Base-by-base conservation (phyloP, 2,797 vertebrate species). In the Sphenodon punctatus region DNA sequence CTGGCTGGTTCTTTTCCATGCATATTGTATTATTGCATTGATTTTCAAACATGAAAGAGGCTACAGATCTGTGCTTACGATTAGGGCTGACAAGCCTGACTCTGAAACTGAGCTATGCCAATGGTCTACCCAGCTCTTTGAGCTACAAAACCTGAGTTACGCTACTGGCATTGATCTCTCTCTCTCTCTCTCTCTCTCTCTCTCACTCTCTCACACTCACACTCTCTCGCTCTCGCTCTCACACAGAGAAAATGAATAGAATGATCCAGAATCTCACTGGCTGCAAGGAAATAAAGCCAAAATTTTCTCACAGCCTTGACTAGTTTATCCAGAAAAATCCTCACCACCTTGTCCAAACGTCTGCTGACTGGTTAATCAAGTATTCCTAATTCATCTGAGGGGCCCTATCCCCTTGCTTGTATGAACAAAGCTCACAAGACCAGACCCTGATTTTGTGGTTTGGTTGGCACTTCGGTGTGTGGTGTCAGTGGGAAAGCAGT, bases 211-310 rank as follows among this genome's bases (percentile, higher is more conserved):
- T n/a, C n/a, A n/a, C n/a, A n/a, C n/a, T n/a, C n/a, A n/a, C n/a
- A n/a, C n/a, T n/a, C n/a, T n/a, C n/a, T n/a, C n/a, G n/a, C n/a
- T n/a, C 61, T 69, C 53, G 61, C 34, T 19, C 0, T 1, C 16
- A 15, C 43, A n/a, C 1, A 0, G 45, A 60, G 61, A 15, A 69
- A 83, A 46, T n/a, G 30, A 39, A 67, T 59, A 80, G 59, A 68
- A 32, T 23, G 48, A 83, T 67, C 22, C 27, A 73, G 41, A 8
- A 11, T 53, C 78, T 65, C 41, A 85, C 66, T 46, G 30, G 30
- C 38, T 78, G 81, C 67, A 17, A 41, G 78, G 66, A 61, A 82
- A 61, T 80, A 42, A 67, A 81, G 73, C 59, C 75, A 88, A 86
- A 48, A 48, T 67, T 43, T 1, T 9, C 41, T 89, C 41, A 8